Evolutionary conservation across 30 jellyfish, hydroid and myxozoan species (phyloP).

Genomic region (Chironex yamaguchii): DNA sequence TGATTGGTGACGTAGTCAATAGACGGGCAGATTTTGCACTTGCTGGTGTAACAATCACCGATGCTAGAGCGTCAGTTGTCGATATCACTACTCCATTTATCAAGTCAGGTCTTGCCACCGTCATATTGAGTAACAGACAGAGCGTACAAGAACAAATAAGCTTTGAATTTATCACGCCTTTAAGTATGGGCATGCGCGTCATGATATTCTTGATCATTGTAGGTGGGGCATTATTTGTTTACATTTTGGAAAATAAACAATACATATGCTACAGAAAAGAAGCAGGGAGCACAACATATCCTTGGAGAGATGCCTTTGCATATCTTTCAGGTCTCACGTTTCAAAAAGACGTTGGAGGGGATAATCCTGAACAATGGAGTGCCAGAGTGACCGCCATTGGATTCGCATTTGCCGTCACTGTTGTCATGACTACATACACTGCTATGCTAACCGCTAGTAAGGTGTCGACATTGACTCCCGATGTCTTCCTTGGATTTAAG

Average conservation of each 20-base stretch:
- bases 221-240: slow-evolving; percentile 53
- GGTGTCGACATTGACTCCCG: slow-evolving; percentile 47
- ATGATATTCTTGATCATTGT: slow-evolving; percentile 39
- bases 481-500: slow-evolving; percentile 73
- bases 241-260: slow-evolving; percentile 62
- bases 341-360: slow-evolving; percentile 95
- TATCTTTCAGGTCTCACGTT: slow-evolving; percentile 85
- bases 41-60: slow-evolving; percentile 81
- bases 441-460: slow-evolving; percentile 89
- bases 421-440: slow-evolving; percentile 87
- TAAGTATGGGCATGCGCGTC: slow-evolving; percentile 18
- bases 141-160: slow-evolving; percentile 24
- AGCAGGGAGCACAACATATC: not conserved
- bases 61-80: slow-evolving; percentile 47
- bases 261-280: not conserved
- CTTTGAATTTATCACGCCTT: slow-evolving; percentile 42
- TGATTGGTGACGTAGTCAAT: slow-evolving; percentile 76
- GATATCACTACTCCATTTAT: slow-evolving; percentile 76
- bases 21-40: slow-evolving; percentile 89
- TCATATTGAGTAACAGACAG: not conserved
- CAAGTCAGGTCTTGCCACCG: slow-evolving; percentile 59
- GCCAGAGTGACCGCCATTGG: slow-evolving; percentile 84
- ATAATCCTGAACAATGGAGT: slow-evolving; percentile 70
- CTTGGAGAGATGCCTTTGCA: slow-evolving; percentile 72
- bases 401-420: slow-evolving; percentile 87